Evolutionary conservation across 1,140 invertebrate species (phyloP).

Genomic region (Atta cephalotes): DNA sequence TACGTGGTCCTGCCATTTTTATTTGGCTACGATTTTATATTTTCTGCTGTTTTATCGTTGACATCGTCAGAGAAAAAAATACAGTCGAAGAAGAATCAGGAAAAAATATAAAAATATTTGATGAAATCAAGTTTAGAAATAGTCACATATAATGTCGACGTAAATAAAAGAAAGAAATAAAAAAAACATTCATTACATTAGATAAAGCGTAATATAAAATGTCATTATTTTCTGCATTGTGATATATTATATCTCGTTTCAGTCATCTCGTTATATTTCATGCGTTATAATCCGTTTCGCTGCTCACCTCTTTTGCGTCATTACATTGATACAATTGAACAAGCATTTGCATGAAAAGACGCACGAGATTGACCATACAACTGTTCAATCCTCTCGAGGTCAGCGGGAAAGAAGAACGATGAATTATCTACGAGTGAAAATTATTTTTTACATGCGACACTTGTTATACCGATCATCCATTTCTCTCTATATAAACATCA

Average conservation of each 20-base stretch:
- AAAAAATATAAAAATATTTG: not conserved
- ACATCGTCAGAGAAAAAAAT: not conserved
- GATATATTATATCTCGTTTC: not conserved
- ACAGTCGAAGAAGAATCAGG: not conserved
- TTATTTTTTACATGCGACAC: constrained; percentile 22
- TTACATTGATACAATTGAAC: constrained; percentile 72
- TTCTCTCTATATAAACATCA: not conserved
- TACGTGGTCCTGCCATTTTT: constrained; percentile 11
- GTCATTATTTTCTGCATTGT: not conserved
- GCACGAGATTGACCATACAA: not conserved
- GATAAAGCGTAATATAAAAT: not conserved
- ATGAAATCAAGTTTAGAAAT: not conserved
- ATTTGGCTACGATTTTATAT: not conserved
- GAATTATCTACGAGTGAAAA: not conserved
- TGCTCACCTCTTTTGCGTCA: constrained; percentile 54
- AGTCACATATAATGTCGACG: not conserved
- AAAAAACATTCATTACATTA: not conserved
- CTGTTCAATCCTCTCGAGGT: not conserved
- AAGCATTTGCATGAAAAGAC: constrained; percentile 29
- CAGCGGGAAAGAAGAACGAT: not conserved
- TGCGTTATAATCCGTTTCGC: constrained; percentile 23
- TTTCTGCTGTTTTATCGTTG: not conserved
- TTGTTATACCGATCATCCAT: constrained; percentile 34
- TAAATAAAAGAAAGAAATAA: not conserved
- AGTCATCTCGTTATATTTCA: not conserved